These are phyloP conservation scores for Sphaerodactylus townsendi DNA, from an alignment of 2,113 vertebrate genomes.

Conservation along the genomic window DNA sequence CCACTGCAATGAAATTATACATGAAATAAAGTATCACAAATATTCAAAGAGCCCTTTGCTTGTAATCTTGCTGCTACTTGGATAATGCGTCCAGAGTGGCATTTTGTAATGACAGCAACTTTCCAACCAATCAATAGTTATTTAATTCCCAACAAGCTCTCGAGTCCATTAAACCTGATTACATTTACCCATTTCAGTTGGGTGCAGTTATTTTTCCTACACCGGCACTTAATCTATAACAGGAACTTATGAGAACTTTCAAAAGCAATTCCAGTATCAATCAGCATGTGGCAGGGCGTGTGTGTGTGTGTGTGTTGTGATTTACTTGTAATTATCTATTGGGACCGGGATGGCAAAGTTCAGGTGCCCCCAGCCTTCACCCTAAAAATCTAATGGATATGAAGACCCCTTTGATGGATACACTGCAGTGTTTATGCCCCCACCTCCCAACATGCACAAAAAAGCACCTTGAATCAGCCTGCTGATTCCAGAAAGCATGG, in stretches of 20 bases:
- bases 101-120: slow-evolving; percentile 94
- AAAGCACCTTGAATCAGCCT: neutral
- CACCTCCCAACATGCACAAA: neutral
- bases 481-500: neutral
- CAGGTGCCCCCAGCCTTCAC: slow-evolving; percentile 66
- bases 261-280: slow-evolving; percentile 91
- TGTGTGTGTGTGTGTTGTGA: too few relatives aligned
- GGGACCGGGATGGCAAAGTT: slow-evolving; percentile 70
- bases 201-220: slow-evolving; percentile 89
- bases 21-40: slow-evolving; percentile 64
- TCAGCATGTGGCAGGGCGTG: slow-evolving; percentile 85
- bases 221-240: slow-evolving; percentile 91
- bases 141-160: slow-evolving; percentile 95
- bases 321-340: slow-evolving; percentile 90
- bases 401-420: slow-evolving; percentile 11
- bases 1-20: slow-evolving; percentile 19
- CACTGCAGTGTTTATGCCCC: neutral
- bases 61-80: slow-evolving; percentile 80
- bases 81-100: slow-evolving; percentile 86
- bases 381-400: slow-evolving; percentile 59
- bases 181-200: slow-evolving; percentile 91
- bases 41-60: slow-evolving; percentile 73
- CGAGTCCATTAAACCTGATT: slow-evolving; percentile 95
- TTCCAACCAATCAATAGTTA: slow-evolving; percentile 94
- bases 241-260: slow-evolving; percentile 94